These are phyloP conservation scores for Brachionus angularis DNA, from an alignment of 1,140 invertebrate species.

Conservation along the genomic window DNA sequence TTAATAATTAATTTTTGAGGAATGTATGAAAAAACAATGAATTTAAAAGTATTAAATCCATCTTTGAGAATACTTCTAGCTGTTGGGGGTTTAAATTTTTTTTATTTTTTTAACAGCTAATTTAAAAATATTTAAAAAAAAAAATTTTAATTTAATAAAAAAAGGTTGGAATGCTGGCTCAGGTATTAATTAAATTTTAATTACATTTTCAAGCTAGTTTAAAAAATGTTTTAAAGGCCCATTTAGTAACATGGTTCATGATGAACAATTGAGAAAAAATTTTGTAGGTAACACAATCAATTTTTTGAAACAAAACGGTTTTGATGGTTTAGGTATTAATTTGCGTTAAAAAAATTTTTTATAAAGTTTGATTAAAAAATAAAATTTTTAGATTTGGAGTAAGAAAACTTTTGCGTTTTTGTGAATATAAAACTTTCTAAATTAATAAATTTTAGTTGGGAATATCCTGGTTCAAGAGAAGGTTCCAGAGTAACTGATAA, in stretches of 20 bases:
- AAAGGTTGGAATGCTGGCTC: conserved; percentile 75
- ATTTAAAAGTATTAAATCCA: conserved; percentile 86
- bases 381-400: conserved; percentile 48
- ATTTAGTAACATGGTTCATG: conserved; percentile 71
- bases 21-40: conserved; percentile 67
- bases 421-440: too few species aligned
- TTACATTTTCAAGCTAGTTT: too few species aligned
- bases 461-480: conserved; percentile 61
- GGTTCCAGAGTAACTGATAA: conserved; percentile 46
- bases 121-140: conserved; percentile 53
- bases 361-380: neutral
- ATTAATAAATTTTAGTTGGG: too few species aligned
- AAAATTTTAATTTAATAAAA: conserved; percentile 60
- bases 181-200: too few species aligned
- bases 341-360: neutral
- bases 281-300: conserved; percentile 43
- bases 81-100: conserved; percentile 92
- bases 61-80: conserved; percentile 83
- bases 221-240: too few species aligned
- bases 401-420: too few species aligned
- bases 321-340: conserved; percentile 60
- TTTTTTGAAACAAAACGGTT: conserved; percentile 59
- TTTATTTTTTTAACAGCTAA: conserved; percentile 58
- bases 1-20: too few species aligned
- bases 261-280: conserved; percentile 54